A percentile compares a stretch with the other conserved stretches of the same genome.
Evolutionary conservation across 2,113 vertebrate species (phyloP).

Genomic region (Gnathonemus echidnorhynchus): DNA sequence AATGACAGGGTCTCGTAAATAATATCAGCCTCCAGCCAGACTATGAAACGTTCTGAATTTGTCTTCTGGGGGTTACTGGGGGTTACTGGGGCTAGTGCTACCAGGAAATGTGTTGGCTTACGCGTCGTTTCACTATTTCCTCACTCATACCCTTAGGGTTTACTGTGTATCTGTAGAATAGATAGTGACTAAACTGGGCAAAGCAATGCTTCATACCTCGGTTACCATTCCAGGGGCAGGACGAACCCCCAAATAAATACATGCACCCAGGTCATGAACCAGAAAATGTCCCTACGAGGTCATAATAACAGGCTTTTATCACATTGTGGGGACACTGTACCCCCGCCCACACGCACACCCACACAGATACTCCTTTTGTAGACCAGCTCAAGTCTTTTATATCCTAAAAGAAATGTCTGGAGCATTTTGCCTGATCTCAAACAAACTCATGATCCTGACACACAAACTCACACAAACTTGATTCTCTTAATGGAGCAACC

Average conservation of each 20-base stretch:
- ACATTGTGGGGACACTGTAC: neutral
- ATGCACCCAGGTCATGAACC: neutral
- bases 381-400: neutral
- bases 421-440: neutral
- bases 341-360: neutral
- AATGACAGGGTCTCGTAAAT: constrained; percentile 55
- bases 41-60: constrained; percentile 37
- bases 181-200: neutral
- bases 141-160: constrained; percentile 24
- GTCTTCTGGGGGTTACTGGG: constrained; percentile 30
- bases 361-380: neutral
- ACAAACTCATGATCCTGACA: neutral
- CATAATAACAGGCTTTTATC: neutral
- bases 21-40: constrained; percentile 51
- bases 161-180: neutral
- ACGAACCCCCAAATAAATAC: neutral
- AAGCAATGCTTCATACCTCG: neutral
- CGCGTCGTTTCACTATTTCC: constrained; percentile 38
- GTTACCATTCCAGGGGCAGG: neutral
- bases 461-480: neutral
- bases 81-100: constrained; percentile 33
- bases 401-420: neutral
- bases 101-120: constrained; percentile 50
- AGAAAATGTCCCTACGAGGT: neutral
- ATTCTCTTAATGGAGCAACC: neutral